phyloP scores from a whole-genome alignment of 2,113 vertebrate genomes.

The Syrrhaptes paradoxus region DNA sequence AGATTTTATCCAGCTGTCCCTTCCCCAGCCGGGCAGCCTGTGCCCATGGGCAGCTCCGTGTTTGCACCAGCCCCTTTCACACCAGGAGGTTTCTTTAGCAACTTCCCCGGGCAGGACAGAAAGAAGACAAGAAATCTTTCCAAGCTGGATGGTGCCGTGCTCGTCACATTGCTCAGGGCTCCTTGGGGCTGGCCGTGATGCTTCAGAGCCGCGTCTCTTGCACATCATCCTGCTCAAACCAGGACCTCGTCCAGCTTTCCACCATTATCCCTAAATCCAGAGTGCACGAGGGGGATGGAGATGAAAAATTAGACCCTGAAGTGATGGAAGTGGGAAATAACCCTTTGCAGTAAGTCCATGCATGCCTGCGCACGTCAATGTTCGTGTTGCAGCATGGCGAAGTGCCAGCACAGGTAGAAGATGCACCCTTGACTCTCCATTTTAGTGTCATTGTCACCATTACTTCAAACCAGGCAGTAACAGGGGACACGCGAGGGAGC shows the following conservation, averaged over 20 bases:
- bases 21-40: background rate
- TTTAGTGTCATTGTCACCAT: background rate
- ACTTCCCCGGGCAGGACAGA: background rate
- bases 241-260: background rate
- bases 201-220: background rate
- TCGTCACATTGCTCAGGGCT: background rate
- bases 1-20: background rate
- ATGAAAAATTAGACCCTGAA: background rate
- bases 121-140: background rate
- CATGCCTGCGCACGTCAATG: fast-evolving
- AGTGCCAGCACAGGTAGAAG: fast-evolving
- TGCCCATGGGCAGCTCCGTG: background rate
- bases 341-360: background rate
- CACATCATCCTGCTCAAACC: background rate
- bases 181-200: background rate
- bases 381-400: fast-evolving
- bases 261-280: background rate
- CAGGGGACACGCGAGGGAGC: background rate
- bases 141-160: fast-evolving
- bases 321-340: background rate
- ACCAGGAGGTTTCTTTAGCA: background rate
- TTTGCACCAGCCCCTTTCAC: background rate
- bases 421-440: background rate
- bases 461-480: background rate
- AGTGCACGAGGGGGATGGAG: fast-evolving